Conservation (phyloP, 2,797 vertebrate genomes). For the Percopsis omiscomaycus region DNA sequence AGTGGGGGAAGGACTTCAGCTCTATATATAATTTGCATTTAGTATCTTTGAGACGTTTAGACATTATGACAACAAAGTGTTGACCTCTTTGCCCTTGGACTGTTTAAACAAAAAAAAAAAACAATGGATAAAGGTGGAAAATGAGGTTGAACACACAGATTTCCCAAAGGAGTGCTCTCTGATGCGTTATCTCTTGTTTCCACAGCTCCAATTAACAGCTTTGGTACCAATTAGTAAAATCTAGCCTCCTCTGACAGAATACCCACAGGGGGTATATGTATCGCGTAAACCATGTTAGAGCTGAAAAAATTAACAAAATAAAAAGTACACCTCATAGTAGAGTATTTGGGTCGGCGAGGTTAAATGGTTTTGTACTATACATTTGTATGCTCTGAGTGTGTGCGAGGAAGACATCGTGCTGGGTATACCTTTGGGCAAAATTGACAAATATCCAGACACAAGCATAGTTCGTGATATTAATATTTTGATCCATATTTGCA, state of each 20-base stretch:
- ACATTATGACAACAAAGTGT: constrained; percentile 34
- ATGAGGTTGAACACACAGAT: constrained; percentile 66
- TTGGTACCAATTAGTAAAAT: constrained; percentile 78
- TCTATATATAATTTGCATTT: too few relatives aligned
- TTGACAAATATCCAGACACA: not conserved
- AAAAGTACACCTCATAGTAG: constrained; percentile 15
- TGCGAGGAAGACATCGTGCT: constrained; percentile 5
- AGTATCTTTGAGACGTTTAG: too few relatives aligned
- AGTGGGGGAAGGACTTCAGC: too few relatives aligned
- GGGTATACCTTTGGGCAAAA: constrained; percentile 13
- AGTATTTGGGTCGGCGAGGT: constrained; percentile 52
- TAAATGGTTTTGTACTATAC: constrained; percentile 42
- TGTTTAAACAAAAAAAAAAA: constrained; percentile 41
- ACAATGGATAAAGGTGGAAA: constrained; percentile 64
- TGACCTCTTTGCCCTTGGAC: constrained; percentile 36
- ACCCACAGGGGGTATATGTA: constrained; percentile 65
- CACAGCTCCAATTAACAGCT: constrained; percentile 74
- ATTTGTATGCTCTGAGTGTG: constrained; percentile 21
- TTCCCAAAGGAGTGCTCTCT: constrained; percentile 57
- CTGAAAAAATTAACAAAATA: constrained; percentile 41
- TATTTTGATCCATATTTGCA: constrained; percentile 9
- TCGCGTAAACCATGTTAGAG: constrained; percentile 52
- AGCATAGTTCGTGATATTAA: constrained; percentile 10
- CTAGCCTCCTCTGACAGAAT: constrained; percentile 63
- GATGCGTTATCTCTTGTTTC: constrained; percentile 66